Percentiles rank a stretch among this genome's conserved stretches.
Evolutionary conservation across 2,888 invertebrate genomes (phyloP).

Genomic region (Axea sp.): DNA sequence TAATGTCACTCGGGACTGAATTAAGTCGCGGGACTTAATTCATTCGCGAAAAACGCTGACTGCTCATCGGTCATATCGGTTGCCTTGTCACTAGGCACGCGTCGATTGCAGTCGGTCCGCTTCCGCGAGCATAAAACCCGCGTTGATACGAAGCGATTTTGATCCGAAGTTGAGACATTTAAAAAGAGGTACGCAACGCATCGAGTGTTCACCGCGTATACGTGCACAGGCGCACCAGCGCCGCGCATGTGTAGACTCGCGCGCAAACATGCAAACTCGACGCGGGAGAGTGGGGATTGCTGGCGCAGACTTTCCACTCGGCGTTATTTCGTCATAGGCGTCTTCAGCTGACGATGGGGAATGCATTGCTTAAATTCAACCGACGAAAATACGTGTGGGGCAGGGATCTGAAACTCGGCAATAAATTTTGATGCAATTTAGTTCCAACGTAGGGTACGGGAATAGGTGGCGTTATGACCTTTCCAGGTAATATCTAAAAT

Average conservation of each 20-base stretch:
- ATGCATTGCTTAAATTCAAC: conserved; percentile 17
- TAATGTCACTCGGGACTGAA: conserved; percentile 25
- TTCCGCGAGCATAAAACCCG: conserved; percentile 1
- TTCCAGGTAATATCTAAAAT: no score
- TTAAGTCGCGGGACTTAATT: conserved; percentile 19
- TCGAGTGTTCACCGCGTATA: conserved; percentile 23
- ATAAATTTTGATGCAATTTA: no score
- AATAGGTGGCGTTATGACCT: no score
- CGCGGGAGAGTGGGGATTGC: not conserved
- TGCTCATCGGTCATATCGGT: not conserved
- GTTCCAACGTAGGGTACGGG: no score
- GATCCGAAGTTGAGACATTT: conserved; percentile 30
- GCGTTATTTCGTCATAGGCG: conserved; percentile 44
- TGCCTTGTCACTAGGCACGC: conserved; percentile 21
- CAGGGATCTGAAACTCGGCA: no score
- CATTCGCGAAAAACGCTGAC: conserved; percentile 5
- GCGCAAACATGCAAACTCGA: not conserved
- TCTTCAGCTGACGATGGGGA: conserved; percentile 47
- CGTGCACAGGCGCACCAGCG: not conserved
- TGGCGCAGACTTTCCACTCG: conserved; percentile 45
- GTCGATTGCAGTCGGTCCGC: not conserved
- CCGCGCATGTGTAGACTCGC: not conserved
- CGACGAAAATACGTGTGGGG: conserved; percentile 44
- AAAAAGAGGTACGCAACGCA: conserved; percentile 39
- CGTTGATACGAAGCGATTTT: conserved; percentile 10